Evolutionary conservation across 2,888 invertebrate species (phyloP).

Genomic region (Sphaerophoria taeniata): DNA sequence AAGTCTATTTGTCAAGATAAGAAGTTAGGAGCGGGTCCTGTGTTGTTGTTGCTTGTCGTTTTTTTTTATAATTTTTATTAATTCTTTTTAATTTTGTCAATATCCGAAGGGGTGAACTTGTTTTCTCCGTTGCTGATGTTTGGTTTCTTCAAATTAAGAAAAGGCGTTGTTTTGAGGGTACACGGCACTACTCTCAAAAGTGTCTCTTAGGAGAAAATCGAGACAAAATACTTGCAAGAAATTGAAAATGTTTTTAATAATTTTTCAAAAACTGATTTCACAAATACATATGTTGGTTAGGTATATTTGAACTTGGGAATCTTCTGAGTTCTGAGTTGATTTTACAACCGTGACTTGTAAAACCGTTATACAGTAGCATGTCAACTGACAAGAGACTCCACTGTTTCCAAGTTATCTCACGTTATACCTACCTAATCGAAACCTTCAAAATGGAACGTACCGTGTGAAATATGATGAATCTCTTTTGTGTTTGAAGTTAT

Average conservation of each 20-base stretch:
- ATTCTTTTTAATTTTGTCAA: slow-evolving; percentile 15
- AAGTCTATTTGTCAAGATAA: slow-evolving; percentile 64
- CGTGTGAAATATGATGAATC: too few species aligned
- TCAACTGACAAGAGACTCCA: too few species aligned
- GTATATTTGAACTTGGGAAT: too few species aligned
- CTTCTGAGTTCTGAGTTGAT: too few species aligned
- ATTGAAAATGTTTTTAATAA: slow-evolving; percentile 46
- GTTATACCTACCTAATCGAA: too few species aligned
- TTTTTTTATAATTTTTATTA: slow-evolving; percentile 24
- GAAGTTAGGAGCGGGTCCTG: slow-evolving; percentile 58
- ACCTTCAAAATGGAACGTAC: too few species aligned
- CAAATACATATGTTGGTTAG: too few species aligned
- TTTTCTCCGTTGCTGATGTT: slow-evolving; percentile 3
- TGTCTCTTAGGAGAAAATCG: slow-evolving; percentile 24
- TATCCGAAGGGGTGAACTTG: slow-evolving; percentile 62
- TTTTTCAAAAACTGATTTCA: too few species aligned
- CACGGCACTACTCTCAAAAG: slow-evolving; percentile 22
- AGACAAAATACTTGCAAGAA: slow-evolving; percentile 45
- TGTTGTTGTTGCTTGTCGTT: slow-evolving; percentile 21
- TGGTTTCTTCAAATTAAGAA: slow-evolving; percentile 22
- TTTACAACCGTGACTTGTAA: too few species aligned
- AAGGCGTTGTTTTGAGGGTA: slow-evolving; percentile 46
- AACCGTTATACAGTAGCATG: too few species aligned
- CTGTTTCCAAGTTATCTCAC: too few species aligned
- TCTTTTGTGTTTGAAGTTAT: too few species aligned